phyloP scores from a whole-genome alignment of 2,888 invertebrate genomes.

The Trachelus troglodyta region DNA sequence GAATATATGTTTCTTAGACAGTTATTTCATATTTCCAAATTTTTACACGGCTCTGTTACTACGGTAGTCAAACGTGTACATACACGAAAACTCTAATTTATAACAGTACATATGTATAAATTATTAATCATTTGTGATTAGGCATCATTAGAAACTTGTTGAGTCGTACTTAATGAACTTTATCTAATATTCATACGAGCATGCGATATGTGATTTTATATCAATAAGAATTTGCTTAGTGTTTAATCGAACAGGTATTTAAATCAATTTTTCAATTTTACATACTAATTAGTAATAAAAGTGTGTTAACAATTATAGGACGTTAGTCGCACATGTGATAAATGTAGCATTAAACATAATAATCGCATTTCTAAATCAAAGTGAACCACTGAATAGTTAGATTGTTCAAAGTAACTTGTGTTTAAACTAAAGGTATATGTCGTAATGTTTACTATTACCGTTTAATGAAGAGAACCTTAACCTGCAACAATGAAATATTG shows the following conservation, averaged over 20 bases:
- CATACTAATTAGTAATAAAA: not conserved
- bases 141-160: not conserved
- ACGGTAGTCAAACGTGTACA: not conserved
- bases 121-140: not conserved
- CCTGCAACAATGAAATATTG: not conserved
- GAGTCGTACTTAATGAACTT: not conserved
- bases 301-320: not conserved
- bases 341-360: not conserved
- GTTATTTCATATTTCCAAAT: not conserved
- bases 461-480: not conserved
- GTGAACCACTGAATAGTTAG: not conserved
- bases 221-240: not conserved
- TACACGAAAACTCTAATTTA: not conserved
- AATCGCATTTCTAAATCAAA: not conserved
- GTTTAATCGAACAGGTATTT: not conserved
- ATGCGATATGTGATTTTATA: not conserved
- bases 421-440: not conserved
- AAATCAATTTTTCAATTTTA: not conserved
- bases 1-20: not conserved
- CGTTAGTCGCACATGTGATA: not conserved
- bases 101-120: not conserved
- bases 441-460: not conserved
- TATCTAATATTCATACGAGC: not conserved
- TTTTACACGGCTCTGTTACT: not conserved
- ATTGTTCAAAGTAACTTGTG: not conserved